Base-by-base conservation (phyloP, 2,797 vertebrate genomes). In the Crenichthys baileyi region DNA sequence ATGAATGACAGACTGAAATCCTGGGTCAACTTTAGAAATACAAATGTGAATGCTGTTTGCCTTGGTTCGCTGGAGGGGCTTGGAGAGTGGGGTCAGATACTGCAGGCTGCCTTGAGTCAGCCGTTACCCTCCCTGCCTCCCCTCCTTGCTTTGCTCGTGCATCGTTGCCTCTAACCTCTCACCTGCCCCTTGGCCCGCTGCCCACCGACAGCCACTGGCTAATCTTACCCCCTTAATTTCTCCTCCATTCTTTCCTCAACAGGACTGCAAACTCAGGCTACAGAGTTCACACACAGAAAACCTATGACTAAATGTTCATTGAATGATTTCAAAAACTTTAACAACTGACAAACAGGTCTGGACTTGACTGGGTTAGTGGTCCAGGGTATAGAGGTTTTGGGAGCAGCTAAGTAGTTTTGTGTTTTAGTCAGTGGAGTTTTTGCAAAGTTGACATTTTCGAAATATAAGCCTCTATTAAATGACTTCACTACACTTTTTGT, bases 131-230 rank as follows among this genome's bases (percentile, higher is more conserved):
- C 65, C 39, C 24, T 70, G 12, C 22, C 24, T 70, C 24, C 13
- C 80, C 78, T 53, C 67, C 77, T 60, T 71, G 18, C 78, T 70
- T 63, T 60, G 61, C 81, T 86, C 81, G 88, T 58, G 90, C 91
- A 87, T 87, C 85, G 83, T 87, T 91, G 87, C 87, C 75, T 84
- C 80, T 90, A 91, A 94, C 93, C 92, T 92, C 88, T 92, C 93
- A 94, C 92, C 92, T 91, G 92, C 92, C 93, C 88, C 2, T 55
- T 90, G 90, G 91, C 90, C 90, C 22, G 41, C 82, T 7, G 91
- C 89, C 90, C 73, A 87, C 85, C 91, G 87, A 88, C 86, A 89
- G 79, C 74, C 81, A 7, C 87, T 36, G 87, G 84, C 82, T 90
- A 86, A 88, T 89, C 85, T 70, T 46, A n/a, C 73, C 67, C 77